These are phyloP conservation scores for Epizoanthus ramosus DNA, from an alignment of 92 coral and sea anemone genomes.

Conservation along the genomic window DNA sequence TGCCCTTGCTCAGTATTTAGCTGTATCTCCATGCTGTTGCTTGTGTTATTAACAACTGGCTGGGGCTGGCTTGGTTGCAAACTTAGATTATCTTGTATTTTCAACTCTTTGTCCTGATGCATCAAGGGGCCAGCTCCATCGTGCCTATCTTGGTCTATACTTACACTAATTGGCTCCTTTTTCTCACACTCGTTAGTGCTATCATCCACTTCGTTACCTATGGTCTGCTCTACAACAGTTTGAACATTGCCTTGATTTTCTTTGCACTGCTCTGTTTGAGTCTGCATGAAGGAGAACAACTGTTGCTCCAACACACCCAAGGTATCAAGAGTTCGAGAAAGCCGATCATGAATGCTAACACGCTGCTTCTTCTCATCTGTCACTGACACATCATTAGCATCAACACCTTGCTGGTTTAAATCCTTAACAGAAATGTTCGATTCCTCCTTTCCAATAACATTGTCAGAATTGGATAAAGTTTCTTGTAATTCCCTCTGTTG, in stretches of 20 bases:
- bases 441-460: not conserved
- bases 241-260: not conserved
- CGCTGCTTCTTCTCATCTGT: not conserved
- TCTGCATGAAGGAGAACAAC: slow-evolving; percentile 57
- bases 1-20: not conserved
- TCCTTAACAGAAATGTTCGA: not conserved
- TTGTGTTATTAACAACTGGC: not conserved
- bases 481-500: not conserved
- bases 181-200: not conserved
- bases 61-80: not conserved
- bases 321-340: slow-evolving; percentile 72
- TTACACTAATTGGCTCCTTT: not conserved
- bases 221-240: not conserved
- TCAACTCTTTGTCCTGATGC: not conserved
- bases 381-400: not conserved
- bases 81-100: not conserved
- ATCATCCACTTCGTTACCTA: not conserved
- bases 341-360: slow-evolving; percentile 36
- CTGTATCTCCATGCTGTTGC: not conserved
- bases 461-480: not conserved
- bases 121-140: not conserved
- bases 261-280: slow-evolving; percentile 21
- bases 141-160: not conserved
- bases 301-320: slow-evolving; percentile 71
- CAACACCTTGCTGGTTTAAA: too few species aligned